A percentile compares a stretch with the other conserved stretches of the same genome.
phyloP scores from a whole-genome alignment of 2,113 vertebrate genomes.

The Tor tambroides region DNA sequence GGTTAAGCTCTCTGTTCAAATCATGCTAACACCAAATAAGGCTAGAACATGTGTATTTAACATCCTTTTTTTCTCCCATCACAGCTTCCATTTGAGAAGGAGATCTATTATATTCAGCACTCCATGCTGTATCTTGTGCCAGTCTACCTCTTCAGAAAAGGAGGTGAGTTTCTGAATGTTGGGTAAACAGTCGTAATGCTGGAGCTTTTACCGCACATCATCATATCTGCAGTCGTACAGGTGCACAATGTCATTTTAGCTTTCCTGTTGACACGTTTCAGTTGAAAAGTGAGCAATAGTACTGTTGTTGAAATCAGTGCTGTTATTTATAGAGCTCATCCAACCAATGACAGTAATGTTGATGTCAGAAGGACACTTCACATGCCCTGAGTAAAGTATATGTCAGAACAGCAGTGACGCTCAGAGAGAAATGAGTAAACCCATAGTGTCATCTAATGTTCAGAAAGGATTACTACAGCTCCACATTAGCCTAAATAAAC shows the following conservation, averaged over 20 bases:
- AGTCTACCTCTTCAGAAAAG: constrained; percentile 93
- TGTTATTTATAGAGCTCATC: neutral
- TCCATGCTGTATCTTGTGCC: constrained; percentile 96
- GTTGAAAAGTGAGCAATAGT: neutral
- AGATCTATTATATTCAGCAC: constrained; percentile 98
- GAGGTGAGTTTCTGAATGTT: constrained; percentile 81
- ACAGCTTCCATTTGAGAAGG: constrained; percentile 95
- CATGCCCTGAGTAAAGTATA: neutral
- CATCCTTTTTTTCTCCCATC: constrained; percentile 29
- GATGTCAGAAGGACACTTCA: neutral
- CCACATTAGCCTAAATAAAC: neutral
- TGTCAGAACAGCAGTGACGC: neutral
- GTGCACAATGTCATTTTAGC: neutral
- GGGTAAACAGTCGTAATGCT: neutral
- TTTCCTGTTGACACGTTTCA: neutral
- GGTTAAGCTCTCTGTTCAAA: too few relatives aligned
- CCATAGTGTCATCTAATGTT: constrained; percentile 57
- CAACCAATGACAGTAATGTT: neutral
- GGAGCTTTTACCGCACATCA: neutral
- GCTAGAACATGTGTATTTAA: neutral
- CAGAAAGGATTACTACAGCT: neutral
- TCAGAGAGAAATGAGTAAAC: neutral
- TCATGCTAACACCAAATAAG: neutral
- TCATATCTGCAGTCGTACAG: neutral
- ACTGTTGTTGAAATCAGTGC: neutral